These are phyloP conservation scores for Neopipo cinnamomea DNA, from an alignment of 2,113 vertebrate genomes.

Conservation along the genomic window DNA sequence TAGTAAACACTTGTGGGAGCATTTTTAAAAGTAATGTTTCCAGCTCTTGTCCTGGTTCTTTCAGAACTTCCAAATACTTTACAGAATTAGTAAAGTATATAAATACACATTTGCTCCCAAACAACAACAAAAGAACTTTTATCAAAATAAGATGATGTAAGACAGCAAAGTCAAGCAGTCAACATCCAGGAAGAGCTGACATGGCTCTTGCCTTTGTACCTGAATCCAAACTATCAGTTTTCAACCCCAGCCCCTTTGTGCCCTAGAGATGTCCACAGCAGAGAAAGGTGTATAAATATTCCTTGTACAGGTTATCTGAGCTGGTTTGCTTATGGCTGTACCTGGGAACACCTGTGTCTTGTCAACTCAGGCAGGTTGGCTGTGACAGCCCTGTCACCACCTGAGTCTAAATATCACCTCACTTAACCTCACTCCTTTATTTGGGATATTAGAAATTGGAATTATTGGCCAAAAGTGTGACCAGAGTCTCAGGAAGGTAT, in stretches of 20 bases:
- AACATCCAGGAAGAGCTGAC: background rate
- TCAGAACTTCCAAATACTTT: background rate
- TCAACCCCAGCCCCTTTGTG: background rate
- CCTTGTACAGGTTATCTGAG: background rate
- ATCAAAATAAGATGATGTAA: background rate
- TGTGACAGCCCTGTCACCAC: background rate
- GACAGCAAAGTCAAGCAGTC: background rate
- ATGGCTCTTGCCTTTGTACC: background rate
- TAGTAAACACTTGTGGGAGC: background rate
- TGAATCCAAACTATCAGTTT: background rate
- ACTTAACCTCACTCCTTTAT: rapidly evolving
- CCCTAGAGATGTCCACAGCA: background rate
- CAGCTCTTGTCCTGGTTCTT: background rate
- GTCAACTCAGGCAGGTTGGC: background rate
- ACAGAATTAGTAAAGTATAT: background rate
- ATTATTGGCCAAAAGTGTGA: rapidly evolving
- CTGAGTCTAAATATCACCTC: background rate
- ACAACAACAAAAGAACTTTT: background rate
- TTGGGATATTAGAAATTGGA: rapidly evolving
- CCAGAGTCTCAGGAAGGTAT: background rate
- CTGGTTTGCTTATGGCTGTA: background rate
- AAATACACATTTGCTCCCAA: background rate
- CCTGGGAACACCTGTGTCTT: rapidly evolving
- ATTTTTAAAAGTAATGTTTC: background rate
- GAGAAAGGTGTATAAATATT: background rate